Conservation (phyloP, 1,140 invertebrate species). For the Delia radicum region DNA sequence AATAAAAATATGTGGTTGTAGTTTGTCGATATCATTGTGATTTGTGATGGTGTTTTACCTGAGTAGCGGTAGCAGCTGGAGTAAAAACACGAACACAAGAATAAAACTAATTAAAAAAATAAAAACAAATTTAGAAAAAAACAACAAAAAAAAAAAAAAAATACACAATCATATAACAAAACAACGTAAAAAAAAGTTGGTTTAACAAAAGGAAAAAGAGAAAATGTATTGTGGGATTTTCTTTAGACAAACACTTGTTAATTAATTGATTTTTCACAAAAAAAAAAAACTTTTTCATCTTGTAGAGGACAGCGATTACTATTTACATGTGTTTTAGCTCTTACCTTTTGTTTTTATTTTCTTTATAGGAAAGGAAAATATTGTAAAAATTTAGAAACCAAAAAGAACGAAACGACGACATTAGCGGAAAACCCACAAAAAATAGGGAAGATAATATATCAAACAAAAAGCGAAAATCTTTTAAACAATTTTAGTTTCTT, state of each 20-base stretch:
- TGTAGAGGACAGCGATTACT: neutral
- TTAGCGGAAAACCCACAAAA: no score
- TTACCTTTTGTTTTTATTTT: neutral
- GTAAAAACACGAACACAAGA: neutral
- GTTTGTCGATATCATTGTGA: no score
- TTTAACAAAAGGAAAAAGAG: conserved; percentile 6
- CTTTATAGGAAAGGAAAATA: neutral
- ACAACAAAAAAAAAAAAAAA: neutral
- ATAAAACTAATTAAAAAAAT: neutral
- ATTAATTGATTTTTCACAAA: conserved; percentile 25
- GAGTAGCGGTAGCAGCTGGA: conserved; percentile 7
- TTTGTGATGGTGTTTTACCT: no score
- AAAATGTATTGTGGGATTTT: conserved; percentile 19
- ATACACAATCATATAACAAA: neutral
- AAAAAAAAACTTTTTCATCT: neutral
- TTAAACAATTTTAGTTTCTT: conserved; percentile 24
- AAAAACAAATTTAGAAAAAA: neutral
- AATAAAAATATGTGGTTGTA: no score
- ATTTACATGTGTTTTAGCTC: conserved; percentile 6
- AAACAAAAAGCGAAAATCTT: conserved; percentile 1
- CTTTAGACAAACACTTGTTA: conserved; percentile 6
- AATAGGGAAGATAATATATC: neutral
- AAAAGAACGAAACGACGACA: conserved; percentile 16
- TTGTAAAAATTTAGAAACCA: neutral
- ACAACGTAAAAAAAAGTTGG: neutral